Evolutionary conservation across 2,113 vertebrate species (phyloP).

Genomic region (Alligator sinensis): DNA sequence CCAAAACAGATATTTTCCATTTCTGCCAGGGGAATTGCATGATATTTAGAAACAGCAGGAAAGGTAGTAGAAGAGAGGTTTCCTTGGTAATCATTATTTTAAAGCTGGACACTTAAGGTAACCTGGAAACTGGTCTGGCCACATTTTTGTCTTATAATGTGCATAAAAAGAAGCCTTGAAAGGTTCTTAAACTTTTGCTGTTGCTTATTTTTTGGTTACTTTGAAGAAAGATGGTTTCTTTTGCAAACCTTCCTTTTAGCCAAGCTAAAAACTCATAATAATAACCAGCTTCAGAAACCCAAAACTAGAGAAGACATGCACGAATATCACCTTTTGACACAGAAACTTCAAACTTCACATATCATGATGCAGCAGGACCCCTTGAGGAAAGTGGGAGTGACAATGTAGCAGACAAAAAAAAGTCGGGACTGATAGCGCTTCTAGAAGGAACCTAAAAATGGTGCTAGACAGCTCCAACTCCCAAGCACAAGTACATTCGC

Average conservation of each 20-base stretch:
- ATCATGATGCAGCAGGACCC: no score
- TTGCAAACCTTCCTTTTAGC: not conserved
- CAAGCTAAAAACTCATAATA: not conserved
- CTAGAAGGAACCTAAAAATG: not conserved
- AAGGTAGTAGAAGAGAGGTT: constrained; percentile 38
- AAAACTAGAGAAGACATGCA: no score
- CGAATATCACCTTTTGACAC: no score
- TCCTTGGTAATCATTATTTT: constrained; percentile 35
- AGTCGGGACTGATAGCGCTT: not conserved
- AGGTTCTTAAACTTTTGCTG: not conserved
- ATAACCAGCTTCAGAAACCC: no score
- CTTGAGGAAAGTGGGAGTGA: no score
- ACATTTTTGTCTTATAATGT: constrained; percentile 18
- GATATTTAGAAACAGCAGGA: constrained; percentile 45
- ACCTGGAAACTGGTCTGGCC: not conserved
- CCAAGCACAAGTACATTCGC: not conserved
- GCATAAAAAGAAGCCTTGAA: not conserved
- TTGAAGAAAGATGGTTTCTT: not conserved
- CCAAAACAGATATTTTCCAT: constrained; percentile 33
- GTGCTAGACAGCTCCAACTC: not conserved
- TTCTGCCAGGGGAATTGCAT: constrained; percentile 36
- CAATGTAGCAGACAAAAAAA: no score
- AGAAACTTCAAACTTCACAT: no score
- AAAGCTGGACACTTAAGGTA: constrained; percentile 52
- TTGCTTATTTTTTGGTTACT: not conserved